Conservation (phyloP, 2,888 invertebrate species). For the Synergus itoensis region DNA sequence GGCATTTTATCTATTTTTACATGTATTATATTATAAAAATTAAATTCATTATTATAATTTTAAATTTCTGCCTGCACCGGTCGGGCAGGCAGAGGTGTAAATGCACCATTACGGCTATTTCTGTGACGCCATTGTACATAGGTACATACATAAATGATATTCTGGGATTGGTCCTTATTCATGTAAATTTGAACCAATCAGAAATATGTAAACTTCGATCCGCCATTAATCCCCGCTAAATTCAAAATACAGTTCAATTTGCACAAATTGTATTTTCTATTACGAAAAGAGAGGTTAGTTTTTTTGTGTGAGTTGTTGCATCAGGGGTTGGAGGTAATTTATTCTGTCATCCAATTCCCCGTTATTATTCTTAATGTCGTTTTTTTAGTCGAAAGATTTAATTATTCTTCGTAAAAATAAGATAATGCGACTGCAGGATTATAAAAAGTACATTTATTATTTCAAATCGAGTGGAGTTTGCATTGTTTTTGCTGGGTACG, state of each 20-base stretch:
- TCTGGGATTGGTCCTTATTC: background rate
- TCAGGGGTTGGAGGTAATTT: too few relatives aligned
- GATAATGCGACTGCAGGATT: background rate
- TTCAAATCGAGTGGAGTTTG: constrained; percentile 71
- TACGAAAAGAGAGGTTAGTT: too few relatives aligned
- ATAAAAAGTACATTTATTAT: constrained; percentile 63
- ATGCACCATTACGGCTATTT: too few relatives aligned
- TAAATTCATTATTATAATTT: too few relatives aligned
- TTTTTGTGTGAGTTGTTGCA: too few relatives aligned
- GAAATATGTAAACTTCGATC: background rate
- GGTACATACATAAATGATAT: too few relatives aligned
- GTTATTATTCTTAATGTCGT: background rate
- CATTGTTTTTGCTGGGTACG: constrained; percentile 70
- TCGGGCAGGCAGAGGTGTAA: too few relatives aligned
- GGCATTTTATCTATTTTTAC: too few relatives aligned
- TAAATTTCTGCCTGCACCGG: too few relatives aligned
- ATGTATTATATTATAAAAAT: too few relatives aligned
- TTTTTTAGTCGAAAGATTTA: background rate
- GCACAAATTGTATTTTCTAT: background rate
- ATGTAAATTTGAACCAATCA: background rate
- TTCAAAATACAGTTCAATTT: background rate
- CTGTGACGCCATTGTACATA: too few relatives aligned
- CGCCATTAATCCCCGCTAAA: background rate
- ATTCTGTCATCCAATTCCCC: too few relatives aligned
- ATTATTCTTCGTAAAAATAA: constrained; percentile 20